Percentiles rank a stretch among this genome's conserved stretches.
Conservation (phyloP, 2,113 vertebrate species). For the Sinosuthora webbiana region DNA sequence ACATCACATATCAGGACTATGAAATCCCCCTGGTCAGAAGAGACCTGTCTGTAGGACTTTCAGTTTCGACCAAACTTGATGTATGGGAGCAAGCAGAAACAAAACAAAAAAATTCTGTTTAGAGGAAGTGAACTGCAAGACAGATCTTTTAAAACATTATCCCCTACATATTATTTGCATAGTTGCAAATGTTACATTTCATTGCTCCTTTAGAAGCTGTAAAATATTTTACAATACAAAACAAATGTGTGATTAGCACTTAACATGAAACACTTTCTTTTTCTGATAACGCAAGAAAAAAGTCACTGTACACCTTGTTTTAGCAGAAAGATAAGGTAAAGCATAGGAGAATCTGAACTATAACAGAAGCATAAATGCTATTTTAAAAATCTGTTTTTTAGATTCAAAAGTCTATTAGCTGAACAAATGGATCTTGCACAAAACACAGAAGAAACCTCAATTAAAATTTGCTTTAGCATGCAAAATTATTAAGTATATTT, state of each 20-base stretch:
- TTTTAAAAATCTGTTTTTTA: not conserved
- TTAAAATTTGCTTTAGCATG: not conserved
- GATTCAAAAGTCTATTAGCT: not conserved
- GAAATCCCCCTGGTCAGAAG: not conserved
- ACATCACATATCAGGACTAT: not conserved
- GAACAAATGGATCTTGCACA: not conserved
- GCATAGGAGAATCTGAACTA: not conserved
- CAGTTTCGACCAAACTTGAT: not conserved
- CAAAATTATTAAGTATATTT: not conserved
- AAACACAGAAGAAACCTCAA: not conserved
- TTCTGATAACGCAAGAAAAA: not conserved
- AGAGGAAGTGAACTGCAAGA: not conserved
- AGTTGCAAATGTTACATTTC: not conserved
- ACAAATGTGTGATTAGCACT: too few species aligned
- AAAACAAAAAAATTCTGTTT: not conserved
- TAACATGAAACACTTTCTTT: not conserved
- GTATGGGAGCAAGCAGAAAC: not conserved
- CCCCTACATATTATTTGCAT: not conserved
- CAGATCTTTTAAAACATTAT: not conserved
- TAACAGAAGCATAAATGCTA: not conserved
- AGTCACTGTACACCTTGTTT: not conserved
- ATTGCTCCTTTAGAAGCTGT: not conserved
- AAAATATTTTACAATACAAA: not conserved
- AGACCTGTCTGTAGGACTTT: not conserved
- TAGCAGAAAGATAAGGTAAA: not conserved